Evolutionary conservation across 2,888 invertebrate species (phyloP).

Genomic region (Pandemis corylana): DNA sequence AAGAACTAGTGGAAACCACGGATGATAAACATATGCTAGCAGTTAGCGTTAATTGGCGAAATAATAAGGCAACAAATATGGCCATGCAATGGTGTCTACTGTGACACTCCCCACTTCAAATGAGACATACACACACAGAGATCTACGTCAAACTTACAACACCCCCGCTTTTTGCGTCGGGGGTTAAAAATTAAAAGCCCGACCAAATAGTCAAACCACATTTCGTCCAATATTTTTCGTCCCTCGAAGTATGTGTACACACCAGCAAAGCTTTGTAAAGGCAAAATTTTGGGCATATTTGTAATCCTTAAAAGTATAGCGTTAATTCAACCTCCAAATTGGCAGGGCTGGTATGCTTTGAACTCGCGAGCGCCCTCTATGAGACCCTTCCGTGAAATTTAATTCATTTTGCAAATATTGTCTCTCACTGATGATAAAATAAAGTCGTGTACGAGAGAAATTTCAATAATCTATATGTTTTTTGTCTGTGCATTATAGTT

Average conservation of each 20-base stretch:
- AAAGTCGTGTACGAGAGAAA: conserved; percentile 9
- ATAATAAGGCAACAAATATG: too few species aligned
- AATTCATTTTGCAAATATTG: conserved; percentile 45
- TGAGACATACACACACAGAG: too few species aligned
- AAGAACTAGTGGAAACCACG: background rate
- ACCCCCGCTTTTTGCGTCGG: too few species aligned
- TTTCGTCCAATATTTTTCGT: conserved; percentile 36
- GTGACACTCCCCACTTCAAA: too few species aligned
- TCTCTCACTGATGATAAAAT: conserved; percentile 27
- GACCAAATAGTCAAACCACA: conserved; percentile 21
- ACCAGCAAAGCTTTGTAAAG: conserved; percentile 55
- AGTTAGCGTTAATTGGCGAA: too few species aligned
- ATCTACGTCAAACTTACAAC: too few species aligned
- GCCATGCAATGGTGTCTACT: too few species aligned
- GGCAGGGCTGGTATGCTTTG: conserved; percentile 69
- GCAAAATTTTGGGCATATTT: conserved; percentile 63
- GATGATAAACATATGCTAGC: too few species aligned
- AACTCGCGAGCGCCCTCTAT: conserved; percentile 43
- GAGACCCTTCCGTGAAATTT: conserved; percentile 45
- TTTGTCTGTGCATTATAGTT: too few species aligned
- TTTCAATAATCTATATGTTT: background rate
- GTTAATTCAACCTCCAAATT: conserved; percentile 61
- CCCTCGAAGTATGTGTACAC: conserved; percentile 39
- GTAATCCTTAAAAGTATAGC: conserved; percentile 66
- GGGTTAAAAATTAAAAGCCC: background rate